Evolutionary conservation across 2,113 vertebrate genomes (phyloP).

Genomic region (Rhea americana): DNA sequence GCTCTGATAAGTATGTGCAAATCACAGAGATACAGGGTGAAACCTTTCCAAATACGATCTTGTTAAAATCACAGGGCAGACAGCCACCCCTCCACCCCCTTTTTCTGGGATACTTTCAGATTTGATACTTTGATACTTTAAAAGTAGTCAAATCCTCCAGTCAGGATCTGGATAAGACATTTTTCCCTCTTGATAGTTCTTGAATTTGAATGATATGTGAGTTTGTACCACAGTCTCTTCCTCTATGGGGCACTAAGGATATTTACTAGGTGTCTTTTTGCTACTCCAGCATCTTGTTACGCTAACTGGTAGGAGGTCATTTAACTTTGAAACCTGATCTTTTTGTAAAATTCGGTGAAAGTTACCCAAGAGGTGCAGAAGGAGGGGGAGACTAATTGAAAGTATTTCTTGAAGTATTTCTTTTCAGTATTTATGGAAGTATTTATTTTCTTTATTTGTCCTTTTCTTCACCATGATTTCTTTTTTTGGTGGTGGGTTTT

Average conservation of each 20-base stretch:
- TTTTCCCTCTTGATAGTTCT: background rate
- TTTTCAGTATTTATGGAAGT: too few species aligned
- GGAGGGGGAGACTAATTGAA: background rate
- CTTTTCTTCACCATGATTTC: background rate
- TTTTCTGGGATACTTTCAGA: too few species aligned
- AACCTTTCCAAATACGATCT: background rate
- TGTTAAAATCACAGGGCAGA: background rate
- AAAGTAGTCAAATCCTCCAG: background rate
- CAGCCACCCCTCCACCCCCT: background rate
- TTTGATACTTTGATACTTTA: too few species aligned
- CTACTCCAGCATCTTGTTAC: too few species aligned
- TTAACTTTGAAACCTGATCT: too few species aligned
- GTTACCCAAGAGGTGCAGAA: background rate
- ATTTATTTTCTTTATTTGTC: background rate
- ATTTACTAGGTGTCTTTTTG: too few species aligned
- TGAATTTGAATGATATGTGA: background rate
- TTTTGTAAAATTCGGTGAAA: background rate
- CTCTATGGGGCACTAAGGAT: too few species aligned
- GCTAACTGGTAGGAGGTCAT: too few species aligned
- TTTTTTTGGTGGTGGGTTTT: too few species aligned
- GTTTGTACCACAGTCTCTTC: too few species aligned
- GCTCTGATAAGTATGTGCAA: background rate
- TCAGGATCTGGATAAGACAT: rapidly evolving
- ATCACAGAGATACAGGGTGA: background rate
- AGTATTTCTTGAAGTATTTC: too few species aligned